Base-by-base conservation (phyloP, 37 sponge, comb jelly and placozoan genomes). In the Crambe crambe region DNA sequence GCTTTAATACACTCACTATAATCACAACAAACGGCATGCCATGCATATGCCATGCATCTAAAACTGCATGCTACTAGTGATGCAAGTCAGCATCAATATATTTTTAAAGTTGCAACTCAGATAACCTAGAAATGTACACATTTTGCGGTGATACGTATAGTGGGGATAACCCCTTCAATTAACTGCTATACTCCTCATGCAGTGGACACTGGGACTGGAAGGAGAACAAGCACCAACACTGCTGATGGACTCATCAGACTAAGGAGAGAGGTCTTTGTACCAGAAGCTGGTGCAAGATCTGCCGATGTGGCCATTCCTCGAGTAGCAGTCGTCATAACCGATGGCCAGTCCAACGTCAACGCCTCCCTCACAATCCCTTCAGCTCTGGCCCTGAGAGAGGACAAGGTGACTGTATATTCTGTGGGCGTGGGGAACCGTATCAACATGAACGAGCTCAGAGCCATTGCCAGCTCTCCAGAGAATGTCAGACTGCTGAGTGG, bases 261-360 rank as follows among this genome's bases (percentile, higher is more conserved):
- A 6, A 66, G 78, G 0, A 27, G 22, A 6, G 38, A 42, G 12
- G 80, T 76, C 0, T 78, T 89, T 30, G 77, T 79, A 8, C 35
- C 37, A 41, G 58, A 58, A 43, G 58, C 29, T 34, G 85, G 85
- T 34, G 87, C 87, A 56, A 58, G 87, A 27, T 37, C 69, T 12
- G 15, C 47, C 44, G 32, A 26, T 10, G n/a, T 39, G 22, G 86
- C 61, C 3, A 72, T 79, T 34, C 86, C 86, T 27, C 70, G 77
- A 36, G 77, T 88, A 1, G 78, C 76, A 23, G 72, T 88, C 3
- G 83, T 88, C 8, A 34, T 88, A 17, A 88, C 88, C 36, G 88
- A 88, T 76, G 88, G 88, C 10, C 56, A 56, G 20, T 88, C 88
- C 26, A 82, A 88, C 41, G 63, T 74, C 38, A 63, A 79, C 40